Base-by-base conservation (phyloP, 2,888 invertebrate species). In the Melanophora roralis region DNA sequence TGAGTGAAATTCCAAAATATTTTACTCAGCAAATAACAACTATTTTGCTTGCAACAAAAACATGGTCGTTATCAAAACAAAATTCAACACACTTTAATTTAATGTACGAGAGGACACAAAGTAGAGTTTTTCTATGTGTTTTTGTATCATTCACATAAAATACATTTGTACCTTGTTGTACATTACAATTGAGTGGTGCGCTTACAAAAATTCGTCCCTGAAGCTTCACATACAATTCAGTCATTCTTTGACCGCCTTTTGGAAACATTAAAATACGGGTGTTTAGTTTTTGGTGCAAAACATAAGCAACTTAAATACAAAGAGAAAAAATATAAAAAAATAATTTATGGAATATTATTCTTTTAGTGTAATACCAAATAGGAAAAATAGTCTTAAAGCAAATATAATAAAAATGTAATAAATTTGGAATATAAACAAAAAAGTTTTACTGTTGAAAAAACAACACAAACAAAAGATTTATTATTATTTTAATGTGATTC, bases 181-280 rank as follows among this genome's bases (percentile, higher is more conserved):
- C 21, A 47, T 59, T 32, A 72, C 67, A 51, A 47, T 7, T 21
- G 34, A 72, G 67, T 67, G 59, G 76, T 76, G 67, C 55, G 71
- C 81, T 83, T 81, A 81, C 78, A 45, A 67, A 47, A 57, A 71
- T 71, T 82, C 82, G 83, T 82, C 82, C 84, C 84, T 80, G 80
- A 81, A 85, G 84, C 84, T 84, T 82, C 83, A 64, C 72, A 76
- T 32, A 51, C 62, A 23, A 47, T 76, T 87, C 86, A 87, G 88
- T 88, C 86, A 86, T 85, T 84, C 83, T 86, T 85, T 85, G 86
- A 86, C 85, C 88, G 88, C 87, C 86, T 85, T 86, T 84, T 84
- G 85, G 82, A 85, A 86, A 85, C 85, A 86, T 85, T 88, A 85
- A 83, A 82, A 73, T 85, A 85, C 85, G 87, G 84, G 86, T 84